phyloP scores from a whole-genome alignment of 1,140 invertebrate genomes.

The Lasaia peninsularis region DNA sequence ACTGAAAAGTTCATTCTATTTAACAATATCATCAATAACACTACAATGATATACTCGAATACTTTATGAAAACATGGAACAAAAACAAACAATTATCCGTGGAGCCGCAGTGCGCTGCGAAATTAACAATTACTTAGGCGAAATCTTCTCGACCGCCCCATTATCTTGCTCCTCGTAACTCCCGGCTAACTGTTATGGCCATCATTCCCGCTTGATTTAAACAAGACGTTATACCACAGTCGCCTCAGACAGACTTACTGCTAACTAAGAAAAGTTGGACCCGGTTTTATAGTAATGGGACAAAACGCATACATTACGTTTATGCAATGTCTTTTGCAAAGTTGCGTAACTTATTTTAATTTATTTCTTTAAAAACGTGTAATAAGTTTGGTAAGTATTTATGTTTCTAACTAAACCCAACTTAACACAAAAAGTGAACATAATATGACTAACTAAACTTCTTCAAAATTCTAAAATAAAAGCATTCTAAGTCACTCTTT shows the following conservation, averaged over 20 bases:
- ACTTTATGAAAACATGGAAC: conserved; percentile 24
- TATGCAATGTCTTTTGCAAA: too few species aligned
- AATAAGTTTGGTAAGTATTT: too few species aligned
- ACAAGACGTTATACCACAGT: conserved; percentile 62
- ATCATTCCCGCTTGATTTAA: conserved; percentile 72
- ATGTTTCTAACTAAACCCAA: too few species aligned
- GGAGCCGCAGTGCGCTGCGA: conserved; percentile 39
- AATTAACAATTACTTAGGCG: conserved; percentile 70
- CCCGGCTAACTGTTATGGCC: conserved; percentile 69
- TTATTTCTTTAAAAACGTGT: too few species aligned
- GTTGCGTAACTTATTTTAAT: too few species aligned
- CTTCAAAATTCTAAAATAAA: too few species aligned
- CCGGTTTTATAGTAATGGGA: conserved; percentile 11
- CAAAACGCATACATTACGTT: conserved; percentile 5
- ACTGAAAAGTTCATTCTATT: not conserved
- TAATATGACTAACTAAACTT: too few species aligned
- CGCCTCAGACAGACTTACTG: conserved; percentile 23
- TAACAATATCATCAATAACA: not conserved
- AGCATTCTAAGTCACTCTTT: too few species aligned
- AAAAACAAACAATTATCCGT: conserved; percentile 64
- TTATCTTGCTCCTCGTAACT: conserved; percentile 66
- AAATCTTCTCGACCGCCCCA: conserved; percentile 52
- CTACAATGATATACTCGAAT: not conserved
- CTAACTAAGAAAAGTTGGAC: conserved; percentile 11
- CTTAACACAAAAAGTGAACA: too few species aligned